A percentile compares a stretch with the other conserved stretches of the same genome.
These are phyloP conservation scores for Plebejus anna DNA, from an alignment of 2,888 invertebrate genomes.

Conservation along the genomic window DNA sequence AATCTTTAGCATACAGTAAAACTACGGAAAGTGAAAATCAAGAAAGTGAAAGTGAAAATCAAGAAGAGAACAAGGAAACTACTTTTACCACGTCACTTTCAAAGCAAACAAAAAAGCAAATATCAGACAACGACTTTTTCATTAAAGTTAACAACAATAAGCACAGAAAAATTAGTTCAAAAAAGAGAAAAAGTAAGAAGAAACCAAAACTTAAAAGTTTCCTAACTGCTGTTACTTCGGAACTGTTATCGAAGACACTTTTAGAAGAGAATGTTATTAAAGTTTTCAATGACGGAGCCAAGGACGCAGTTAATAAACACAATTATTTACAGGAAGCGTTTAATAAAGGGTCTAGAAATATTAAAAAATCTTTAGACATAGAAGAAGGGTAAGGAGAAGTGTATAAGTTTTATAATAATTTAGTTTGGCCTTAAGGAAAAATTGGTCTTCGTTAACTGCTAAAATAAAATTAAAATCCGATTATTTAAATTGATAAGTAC, in stretches of 20 bases:
- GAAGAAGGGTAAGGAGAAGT: slow-evolving; percentile 52
- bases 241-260: slow-evolving; percentile 51
- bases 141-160: slow-evolving; percentile 49
- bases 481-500: neutral
- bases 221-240: slow-evolving; percentile 60
- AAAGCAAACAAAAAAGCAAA: slow-evolving; percentile 41
- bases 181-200: slow-evolving; percentile 53
- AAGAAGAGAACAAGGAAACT: slow-evolving; percentile 58
- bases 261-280: slow-evolving; percentile 52
- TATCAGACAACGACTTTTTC: slow-evolving; percentile 60
- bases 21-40: slow-evolving; percentile 47
- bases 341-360: slow-evolving; percentile 17
- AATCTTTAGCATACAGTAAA: slow-evolving; percentile 44
- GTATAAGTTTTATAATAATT: slow-evolving; percentile 10
- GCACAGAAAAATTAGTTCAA: slow-evolving; percentile 43
- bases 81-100: slow-evolving; percentile 42
- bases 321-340: slow-evolving; percentile 46
- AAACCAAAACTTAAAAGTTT: slow-evolving; percentile 49
- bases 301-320: slow-evolving; percentile 42
- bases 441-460: neutral
- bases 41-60: no score
- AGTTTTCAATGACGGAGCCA: slow-evolving; percentile 42
- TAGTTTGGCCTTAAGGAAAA: no score
- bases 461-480: neutral
- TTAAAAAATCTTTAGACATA: slow-evolving; percentile 41